Evolutionary conservation across 2,888 invertebrate genomes (phyloP).

Genomic region (Campaea margaritaria): DNA sequence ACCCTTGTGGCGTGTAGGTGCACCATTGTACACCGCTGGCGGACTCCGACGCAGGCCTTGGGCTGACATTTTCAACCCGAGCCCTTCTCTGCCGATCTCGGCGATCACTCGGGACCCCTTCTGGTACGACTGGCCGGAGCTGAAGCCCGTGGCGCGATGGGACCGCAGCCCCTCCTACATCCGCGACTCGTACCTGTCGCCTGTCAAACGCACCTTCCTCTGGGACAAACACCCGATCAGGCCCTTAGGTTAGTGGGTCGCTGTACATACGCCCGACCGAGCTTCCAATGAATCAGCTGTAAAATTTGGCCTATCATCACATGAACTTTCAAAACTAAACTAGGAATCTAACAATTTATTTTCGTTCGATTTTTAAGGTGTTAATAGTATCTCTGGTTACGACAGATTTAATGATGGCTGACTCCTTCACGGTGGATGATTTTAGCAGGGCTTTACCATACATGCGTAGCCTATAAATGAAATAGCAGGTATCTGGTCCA

Average conservation of each 20-base stretch:
- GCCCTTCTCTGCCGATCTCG: constrained; percentile 90
- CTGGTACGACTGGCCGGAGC: constrained; percentile 94
- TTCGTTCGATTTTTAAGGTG: constrained; percentile 37
- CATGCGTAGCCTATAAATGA: constrained; percentile 80
- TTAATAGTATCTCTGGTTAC: constrained; percentile 60
- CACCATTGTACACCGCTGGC: constrained; percentile 90
- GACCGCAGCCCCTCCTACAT: constrained; percentile 91
- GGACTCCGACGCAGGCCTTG: constrained; percentile 85
- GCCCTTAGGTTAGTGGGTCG: constrained; percentile 92
- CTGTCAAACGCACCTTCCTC: constrained; percentile 95
- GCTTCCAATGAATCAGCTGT: constrained; percentile 66
- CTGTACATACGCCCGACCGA: constrained; percentile 69
- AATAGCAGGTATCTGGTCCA: constrained; percentile 65
- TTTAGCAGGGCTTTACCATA: constrained; percentile 80
- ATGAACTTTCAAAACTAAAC: constrained; percentile 48
- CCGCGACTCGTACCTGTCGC: constrained; percentile 95
- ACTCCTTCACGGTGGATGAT: constrained; percentile 79
- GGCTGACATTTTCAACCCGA: constrained; percentile 92
- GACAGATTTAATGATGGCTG: constrained; percentile 83
- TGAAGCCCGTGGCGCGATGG: constrained; percentile 90
- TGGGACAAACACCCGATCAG: constrained; percentile 96
- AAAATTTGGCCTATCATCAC: constrained; percentile 66
- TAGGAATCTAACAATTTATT: constrained; percentile 44
- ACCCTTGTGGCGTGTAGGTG: constrained; percentile 82
- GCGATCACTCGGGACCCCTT: constrained; percentile 94